Evolutionary conservation across 2,797 vertebrate genomes (phyloP), one percentile per base, ranked within the genome.

Genomic region (Mus caroli): DNA sequence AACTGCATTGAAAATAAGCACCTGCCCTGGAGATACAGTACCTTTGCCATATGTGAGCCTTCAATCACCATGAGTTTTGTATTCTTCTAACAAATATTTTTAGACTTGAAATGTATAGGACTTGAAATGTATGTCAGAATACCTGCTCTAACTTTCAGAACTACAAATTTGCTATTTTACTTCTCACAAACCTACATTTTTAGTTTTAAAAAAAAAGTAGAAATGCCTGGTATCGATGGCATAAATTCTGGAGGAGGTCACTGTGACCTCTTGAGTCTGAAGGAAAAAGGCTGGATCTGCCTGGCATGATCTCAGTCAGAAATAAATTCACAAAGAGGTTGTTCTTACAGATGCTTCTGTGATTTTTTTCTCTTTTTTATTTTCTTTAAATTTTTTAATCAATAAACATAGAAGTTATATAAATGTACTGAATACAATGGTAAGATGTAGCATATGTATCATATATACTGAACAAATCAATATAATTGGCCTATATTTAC

Each of bases 21-120:
- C 69, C 14, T 86, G 50, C 52, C 34, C 26, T 89, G 54, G 3
- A 92, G 20, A 62, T 60, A 80, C 4, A 82, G 73, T 77, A 34
- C 2, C 9, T 69, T 56, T 87, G 24, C 6, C 31, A 56, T 56
- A 85, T 82, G 15, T 46, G 11, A 50, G 17, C 14, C 85, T 75
- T 92, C 20, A 96, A 1, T 79, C 34, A 76, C 22, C 58, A 50
- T 67, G 80, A 80, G 85, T 37, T 90, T 95, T 92, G 73, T 6
- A 80, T 50, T 95, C 19, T 82, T 56, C 88, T 82, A 90, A 80
- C 11, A 79, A 40, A 40, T 31, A 46, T 40, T 13, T 76, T 92
- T 83, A 52, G 58, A 15, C 7, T 86, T 17, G 46, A 67, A 1
- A 85, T 69, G 20, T 69, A 24, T 94, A 13, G 58, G 58, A 14